Percentiles rank a stretch among this genome's conserved stretches.
These are phyloP conservation scores for Anthophora plumipes DNA, from an alignment of 2,888 invertebrate species.

Conservation along the genomic window DNA sequence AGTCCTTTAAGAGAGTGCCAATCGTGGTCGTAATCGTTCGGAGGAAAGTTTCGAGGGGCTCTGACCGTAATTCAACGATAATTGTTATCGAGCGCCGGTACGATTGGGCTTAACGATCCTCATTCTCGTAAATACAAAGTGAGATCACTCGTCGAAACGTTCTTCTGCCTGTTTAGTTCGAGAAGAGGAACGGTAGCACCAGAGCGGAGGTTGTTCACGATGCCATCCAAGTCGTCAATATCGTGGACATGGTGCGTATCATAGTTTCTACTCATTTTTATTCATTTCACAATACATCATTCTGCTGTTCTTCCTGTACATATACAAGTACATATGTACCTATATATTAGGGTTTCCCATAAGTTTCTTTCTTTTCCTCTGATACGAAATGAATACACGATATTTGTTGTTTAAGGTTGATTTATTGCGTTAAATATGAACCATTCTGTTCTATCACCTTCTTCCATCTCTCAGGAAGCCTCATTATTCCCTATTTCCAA, in stretches of 20 bases:
- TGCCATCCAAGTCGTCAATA: slow-evolving; percentile 98
- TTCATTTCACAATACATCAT: too few relatives aligned
- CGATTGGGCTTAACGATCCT: slow-evolving; percentile 26
- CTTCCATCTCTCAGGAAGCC: too few relatives aligned
- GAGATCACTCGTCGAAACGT: not conserved
- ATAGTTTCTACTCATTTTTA: not conserved
- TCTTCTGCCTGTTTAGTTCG: slow-evolving; percentile 87
- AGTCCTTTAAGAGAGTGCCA: not conserved
- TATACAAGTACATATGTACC: too few relatives aligned
- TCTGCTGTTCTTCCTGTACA: too few relatives aligned
- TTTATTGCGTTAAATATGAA: too few relatives aligned
- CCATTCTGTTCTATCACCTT: too few relatives aligned
- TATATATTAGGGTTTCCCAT: too few relatives aligned
- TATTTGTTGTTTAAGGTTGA: too few relatives aligned
- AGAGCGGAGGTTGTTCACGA: slow-evolving; percentile 96
- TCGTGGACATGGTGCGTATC: slow-evolving; percentile 95
- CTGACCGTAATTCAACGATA: slow-evolving; percentile 15
- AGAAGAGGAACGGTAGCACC: slow-evolving; percentile 95
- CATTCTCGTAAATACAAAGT: slow-evolving; percentile 25
- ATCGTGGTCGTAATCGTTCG: not conserved
- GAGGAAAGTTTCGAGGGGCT: slow-evolving; percentile 2
- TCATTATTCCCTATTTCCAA: too few relatives aligned
- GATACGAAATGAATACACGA: too few relatives aligned
- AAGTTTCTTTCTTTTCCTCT: too few relatives aligned
- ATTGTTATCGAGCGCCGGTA: slow-evolving; percentile 23